Conservation (phyloP, 2,113 vertebrate species). For the Vulpes vulpes region DNA sequence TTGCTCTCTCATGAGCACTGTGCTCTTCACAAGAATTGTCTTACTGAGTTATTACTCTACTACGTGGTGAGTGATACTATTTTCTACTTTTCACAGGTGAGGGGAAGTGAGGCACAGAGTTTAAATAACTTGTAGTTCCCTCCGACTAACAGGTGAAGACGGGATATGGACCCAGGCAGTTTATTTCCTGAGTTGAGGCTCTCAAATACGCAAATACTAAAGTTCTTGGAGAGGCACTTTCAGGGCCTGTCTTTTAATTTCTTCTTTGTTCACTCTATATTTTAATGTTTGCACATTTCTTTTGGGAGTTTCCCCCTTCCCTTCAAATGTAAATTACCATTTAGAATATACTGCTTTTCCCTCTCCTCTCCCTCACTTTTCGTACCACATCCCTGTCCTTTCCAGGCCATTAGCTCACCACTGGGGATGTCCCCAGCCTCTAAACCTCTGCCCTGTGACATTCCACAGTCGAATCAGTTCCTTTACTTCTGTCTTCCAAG, state of each 20-base stretch:
- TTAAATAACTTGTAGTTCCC: background rate
- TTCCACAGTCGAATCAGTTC: slow-evolving; percentile 29
- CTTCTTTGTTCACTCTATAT: background rate
- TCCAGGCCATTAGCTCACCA: background rate
- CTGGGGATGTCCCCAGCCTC: background rate
- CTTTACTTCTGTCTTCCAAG: slow-evolving; percentile 62
- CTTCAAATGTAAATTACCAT: background rate
- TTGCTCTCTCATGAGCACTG: background rate
- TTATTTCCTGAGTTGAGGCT: background rate
- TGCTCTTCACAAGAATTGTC: background rate
- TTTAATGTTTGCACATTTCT: background rate
- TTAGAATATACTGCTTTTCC: background rate
- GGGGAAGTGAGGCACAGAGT: background rate
- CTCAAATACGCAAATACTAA: background rate
- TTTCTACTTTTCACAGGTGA: background rate
- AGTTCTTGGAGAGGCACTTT: background rate
- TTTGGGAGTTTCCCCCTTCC: background rate
- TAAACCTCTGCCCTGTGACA: background rate
- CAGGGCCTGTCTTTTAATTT: background rate
- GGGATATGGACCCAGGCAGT: background rate
- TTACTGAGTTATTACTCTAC: background rate
- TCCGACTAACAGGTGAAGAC: background rate
- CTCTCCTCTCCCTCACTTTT: background rate
- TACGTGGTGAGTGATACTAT: background rate
- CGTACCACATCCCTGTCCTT: background rate